phyloP scores from a whole-genome alignment of 2,113 vertebrate species.

The Ochotona princeps region DNA sequence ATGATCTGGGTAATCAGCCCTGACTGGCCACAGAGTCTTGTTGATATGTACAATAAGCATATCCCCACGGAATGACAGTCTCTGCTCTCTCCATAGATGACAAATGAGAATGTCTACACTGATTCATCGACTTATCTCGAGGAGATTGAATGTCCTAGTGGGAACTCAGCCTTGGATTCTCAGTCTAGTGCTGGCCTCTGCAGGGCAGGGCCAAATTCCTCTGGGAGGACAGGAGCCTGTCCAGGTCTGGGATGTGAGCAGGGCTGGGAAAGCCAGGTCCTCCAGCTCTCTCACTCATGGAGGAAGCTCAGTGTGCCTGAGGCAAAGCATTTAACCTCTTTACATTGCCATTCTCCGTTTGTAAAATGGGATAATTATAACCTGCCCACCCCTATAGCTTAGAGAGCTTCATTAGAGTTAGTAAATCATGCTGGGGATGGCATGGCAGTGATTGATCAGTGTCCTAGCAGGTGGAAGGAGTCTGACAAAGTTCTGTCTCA shows the following conservation, averaged over 20 bases:
- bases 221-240: not conserved
- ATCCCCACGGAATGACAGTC: not conserved
- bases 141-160: not conserved
- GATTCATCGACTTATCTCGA: not conserved
- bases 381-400: not conserved
- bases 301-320: not conserved
- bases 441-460: not conserved
- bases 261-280: not conserved
- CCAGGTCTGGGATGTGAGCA: not conserved
- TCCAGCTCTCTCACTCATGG: not conserved
- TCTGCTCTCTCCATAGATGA: not conserved
- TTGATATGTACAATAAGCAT: not conserved
- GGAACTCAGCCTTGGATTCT: not conserved
- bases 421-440: slow-evolving; percentile 51
- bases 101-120: not conserved
- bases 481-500: not conserved
- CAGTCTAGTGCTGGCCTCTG: not conserved
- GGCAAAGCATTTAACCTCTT: not conserved
- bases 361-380: slow-evolving; percentile 54
- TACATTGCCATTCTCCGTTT: slow-evolving; percentile 13
- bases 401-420: not conserved
- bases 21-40: not conserved
- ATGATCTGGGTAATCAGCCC: not conserved
- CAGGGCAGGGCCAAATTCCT: not conserved
- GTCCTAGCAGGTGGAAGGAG: not conserved